These are phyloP conservation scores for Eclectus roratus DNA, from an alignment of 2,113 vertebrate species.

Conservation along the genomic window DNA sequence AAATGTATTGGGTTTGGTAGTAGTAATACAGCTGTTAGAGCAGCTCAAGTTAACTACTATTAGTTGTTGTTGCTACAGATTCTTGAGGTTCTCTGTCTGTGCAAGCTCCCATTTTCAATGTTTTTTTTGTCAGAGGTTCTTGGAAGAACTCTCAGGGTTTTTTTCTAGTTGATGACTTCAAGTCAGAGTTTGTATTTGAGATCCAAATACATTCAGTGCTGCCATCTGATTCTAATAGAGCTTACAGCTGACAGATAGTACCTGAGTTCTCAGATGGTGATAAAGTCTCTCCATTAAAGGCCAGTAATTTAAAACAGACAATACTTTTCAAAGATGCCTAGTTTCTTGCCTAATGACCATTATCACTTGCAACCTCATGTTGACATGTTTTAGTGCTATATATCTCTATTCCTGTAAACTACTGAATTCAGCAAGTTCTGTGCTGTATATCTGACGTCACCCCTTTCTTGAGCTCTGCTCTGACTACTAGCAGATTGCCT, in stretches of 20 bases:
- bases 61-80: neutral
- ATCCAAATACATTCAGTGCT: neutral
- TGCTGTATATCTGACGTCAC: neutral
- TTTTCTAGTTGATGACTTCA: neutral
- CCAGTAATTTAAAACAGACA: neutral
- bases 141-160: neutral
- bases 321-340: neutral
- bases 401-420: neutral
- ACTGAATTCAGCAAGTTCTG: neutral
- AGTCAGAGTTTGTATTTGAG: neutral
- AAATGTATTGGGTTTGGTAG: neutral
- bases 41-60: neutral
- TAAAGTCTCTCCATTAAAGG: neutral
- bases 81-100: neutral
- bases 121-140: neutral
- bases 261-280: neutral
- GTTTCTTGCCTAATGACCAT: neutral
- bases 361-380: neutral
- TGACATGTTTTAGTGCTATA: neutral
- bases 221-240: neutral
- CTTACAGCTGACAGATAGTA: neutral
- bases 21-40: neutral
- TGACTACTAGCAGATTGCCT: neutral
- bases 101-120: neutral
- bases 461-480: neutral